phyloP scores from a whole-genome alignment of 2,113 vertebrate species.

The Meriones unguiculatus region DNA sequence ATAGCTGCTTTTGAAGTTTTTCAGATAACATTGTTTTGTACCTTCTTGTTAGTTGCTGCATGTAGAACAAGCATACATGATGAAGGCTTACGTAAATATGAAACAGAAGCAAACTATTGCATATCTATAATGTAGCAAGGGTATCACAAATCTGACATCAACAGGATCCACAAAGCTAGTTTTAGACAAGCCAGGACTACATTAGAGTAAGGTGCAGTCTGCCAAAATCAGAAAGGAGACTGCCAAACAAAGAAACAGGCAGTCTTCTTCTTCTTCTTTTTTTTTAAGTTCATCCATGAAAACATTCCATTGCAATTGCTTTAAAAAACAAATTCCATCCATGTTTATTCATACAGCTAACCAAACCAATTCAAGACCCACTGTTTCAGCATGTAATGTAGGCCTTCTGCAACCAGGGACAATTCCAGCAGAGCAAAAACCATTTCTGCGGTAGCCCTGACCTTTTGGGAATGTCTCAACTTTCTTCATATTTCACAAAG shows the following conservation, averaged over 20 bases:
- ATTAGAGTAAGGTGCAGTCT: neutral
- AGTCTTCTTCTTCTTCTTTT: neutral
- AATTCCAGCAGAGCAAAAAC: neutral
- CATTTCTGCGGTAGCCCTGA: neutral
- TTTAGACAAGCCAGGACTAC: neutral
- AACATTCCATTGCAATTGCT: neutral
- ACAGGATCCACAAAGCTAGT: neutral
- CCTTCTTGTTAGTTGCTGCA: neutral
- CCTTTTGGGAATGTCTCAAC: neutral
- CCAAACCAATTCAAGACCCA: neutral
- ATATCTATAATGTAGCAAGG: neutral
- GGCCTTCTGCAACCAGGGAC: neutral
- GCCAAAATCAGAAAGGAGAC: neutral
- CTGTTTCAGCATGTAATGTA: neutral
- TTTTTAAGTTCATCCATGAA: neutral
- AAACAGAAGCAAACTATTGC: neutral
- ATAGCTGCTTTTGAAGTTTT: neutral
- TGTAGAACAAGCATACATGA: neutral
- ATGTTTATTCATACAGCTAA: neutral
- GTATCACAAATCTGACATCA: neutral
- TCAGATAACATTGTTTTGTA: neutral
- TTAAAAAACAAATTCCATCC: neutral
- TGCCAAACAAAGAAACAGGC: neutral
- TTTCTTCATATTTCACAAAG: neutral
- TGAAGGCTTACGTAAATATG: neutral